Evolutionary conservation across 2,888 invertebrate species (phyloP), one percentile per base, ranked within the genome.

Genomic region (Xestoiulus laeticollis): DNA sequence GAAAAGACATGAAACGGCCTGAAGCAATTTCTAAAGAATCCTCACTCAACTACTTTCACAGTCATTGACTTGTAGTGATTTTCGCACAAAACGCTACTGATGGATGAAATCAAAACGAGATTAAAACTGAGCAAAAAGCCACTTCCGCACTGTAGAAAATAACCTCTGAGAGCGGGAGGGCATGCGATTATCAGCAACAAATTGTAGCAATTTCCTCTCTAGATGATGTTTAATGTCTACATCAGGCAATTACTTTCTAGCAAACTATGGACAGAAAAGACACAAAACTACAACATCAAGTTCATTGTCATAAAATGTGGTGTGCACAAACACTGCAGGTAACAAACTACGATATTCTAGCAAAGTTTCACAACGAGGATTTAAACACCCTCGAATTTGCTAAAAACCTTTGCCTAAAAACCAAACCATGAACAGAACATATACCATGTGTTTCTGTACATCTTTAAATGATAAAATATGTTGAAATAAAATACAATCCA

Each of bases 1-100:
- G 12, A 26, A 68, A 68, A 8, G 1, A 10, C 68, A 68, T 26
- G 68, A 68, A 68, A 68, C 12, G 26, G 68, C 68, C 26, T 22
- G 26, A 26, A n/a, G 68, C 68, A 26, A 68, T 68, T 68, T 68
- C 68, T 26, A 68, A 68, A 68, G 26, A 68, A 26, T 68, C 26
- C 26, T 26, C 68, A 68, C 68, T 68, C 68, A 68, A 26, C 68
- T 26, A 68, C 26, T 68, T 68, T 68, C 68, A 68, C 68, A 68
- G 68, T 68, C 68, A 68, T 68, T 68, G 68, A 68, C 68, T 26
- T n/a, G 68, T 14, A 12, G 26, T 12, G 68, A 68, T 68, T 68
- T 68, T 68, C 68, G 68, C 68, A 68, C 68, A 68, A 68, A 68
- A 68, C 68, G 68, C 68, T 12, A 68, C 68, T 68, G 68, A 68